Conservation (phyloP, 2,888 invertebrate genomes). For the Harpalus rubripes region DNA sequence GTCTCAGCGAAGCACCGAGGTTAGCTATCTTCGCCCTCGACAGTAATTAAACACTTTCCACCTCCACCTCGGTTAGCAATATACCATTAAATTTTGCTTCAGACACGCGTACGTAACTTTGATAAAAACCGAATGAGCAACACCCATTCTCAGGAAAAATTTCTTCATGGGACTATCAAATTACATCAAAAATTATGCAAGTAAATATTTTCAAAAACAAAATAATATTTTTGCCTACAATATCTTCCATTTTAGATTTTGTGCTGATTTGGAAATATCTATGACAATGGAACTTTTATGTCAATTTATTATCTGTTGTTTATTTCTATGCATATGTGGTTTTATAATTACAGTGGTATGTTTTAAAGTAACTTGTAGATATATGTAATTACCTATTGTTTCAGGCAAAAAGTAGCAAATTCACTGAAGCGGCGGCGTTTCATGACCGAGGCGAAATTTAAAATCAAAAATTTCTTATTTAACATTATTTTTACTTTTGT, state of each 20-base stretch:
- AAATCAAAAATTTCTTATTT: no score
- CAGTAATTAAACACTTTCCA: no score
- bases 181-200: slow-evolving; percentile 44
- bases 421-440: no score
- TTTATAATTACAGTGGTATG: slow-evolving; percentile 54
- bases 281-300: slow-evolving; percentile 38
- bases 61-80: no score
- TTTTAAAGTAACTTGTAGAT: no score
- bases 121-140: neutral
- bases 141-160: slow-evolving; percentile 18
- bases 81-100: neutral
- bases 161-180: slow-evolving; percentile 16
- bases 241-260: slow-evolving; percentile 21
- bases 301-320: slow-evolving; percentile 51
- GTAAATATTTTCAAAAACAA: slow-evolving; percentile 15
- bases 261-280: slow-evolving; percentile 44
- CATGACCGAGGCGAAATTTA: no score
- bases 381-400: no score
- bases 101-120: slow-evolving; percentile 30
- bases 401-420: no score
- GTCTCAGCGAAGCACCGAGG: no score
- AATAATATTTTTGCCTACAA: neutral
- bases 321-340: slow-evolving; percentile 49
- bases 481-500: no score
- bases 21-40: no score